Evolutionary conservation across 35 echinoderm and acorn worm species (phyloP).

Genomic region (Ptychodera flava): DNA sequence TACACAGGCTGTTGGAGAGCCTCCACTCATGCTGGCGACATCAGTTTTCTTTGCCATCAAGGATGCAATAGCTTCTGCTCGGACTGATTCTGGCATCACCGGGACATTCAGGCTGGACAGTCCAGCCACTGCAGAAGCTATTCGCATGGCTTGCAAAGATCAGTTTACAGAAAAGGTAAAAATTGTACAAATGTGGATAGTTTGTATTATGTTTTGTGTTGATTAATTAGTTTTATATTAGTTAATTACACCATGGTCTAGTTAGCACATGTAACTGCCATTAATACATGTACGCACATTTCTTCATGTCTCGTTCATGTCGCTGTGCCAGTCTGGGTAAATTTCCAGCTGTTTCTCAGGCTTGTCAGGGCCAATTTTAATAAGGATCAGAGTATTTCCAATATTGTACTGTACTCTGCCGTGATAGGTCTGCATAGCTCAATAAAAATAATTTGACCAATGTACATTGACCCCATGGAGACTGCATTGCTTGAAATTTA

Average conservation of each 20-base stretch:
- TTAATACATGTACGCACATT: neutral
- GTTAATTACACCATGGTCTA: neutral
- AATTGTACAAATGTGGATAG: too few relatives aligned
- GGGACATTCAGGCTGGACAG: slow-evolving; percentile 47
- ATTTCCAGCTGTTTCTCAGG: too few relatives aligned
- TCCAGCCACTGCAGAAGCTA: slow-evolving; percentile 62
- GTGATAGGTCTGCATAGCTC: too few relatives aligned
- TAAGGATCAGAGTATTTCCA: too few relatives aligned
- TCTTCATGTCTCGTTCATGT: too few relatives aligned
- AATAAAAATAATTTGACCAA: too few relatives aligned
- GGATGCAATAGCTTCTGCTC: slow-evolving; percentile 67
- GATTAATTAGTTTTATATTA: neutral
- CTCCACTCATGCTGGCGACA: slow-evolving; percentile 41
- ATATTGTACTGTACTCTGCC: too few relatives aligned
- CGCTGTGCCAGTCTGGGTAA: too few relatives aligned
- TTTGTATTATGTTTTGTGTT: neutral
- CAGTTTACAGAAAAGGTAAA: slow-evolving; percentile 60
- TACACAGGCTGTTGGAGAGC: slow-evolving; percentile 35
- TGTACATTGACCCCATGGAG: too few relatives aligned
- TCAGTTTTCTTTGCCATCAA: slow-evolving; percentile 82
- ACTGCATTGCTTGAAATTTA: too few relatives aligned
- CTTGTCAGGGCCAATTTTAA: too few relatives aligned
- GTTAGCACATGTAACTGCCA: neutral
- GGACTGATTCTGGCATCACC: slow-evolving; percentile 41
- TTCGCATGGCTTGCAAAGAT: slow-evolving; percentile 73